A percentile compares a stretch with the other conserved stretches of the same genome.
Conservation (phyloP, 1,140 invertebrate species). For the Babylonia areolata region DNA sequence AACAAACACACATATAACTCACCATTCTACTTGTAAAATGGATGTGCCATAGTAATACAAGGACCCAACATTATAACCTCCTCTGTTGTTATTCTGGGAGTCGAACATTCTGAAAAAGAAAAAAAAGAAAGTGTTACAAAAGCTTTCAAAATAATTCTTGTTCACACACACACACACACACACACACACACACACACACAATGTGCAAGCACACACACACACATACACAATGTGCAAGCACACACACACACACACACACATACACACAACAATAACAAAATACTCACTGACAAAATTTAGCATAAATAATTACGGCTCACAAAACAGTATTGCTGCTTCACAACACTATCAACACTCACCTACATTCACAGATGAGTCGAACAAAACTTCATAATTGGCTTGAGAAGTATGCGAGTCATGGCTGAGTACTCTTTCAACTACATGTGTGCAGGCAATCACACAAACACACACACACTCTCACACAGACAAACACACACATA, state of each 20-base stretch:
- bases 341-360: too few species aligned
- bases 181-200: neutral
- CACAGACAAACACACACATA: neutral
- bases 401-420: too few species aligned
- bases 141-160: too few species aligned
- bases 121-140: slow-evolving; percentile 30
- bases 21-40: slow-evolving; percentile 69
- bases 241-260: neutral
- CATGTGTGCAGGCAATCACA: too few species aligned
- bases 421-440: too few species aligned
- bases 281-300: too few species aligned
- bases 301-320: too few species aligned
- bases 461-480: neutral
- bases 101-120: slow-evolving; percentile 69
- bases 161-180: neutral
- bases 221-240: neutral
- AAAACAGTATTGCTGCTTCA: too few species aligned
- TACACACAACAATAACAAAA: too few species aligned
- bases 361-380: too few species aligned
- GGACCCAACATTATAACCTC: slow-evolving; percentile 73
- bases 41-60: slow-evolving; percentile 70
- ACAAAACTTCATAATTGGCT: too few species aligned
- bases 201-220: neutral
- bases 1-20: too few species aligned
- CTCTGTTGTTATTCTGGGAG: slow-evolving; percentile 73